These are phyloP conservation scores for Aptenodytes forsteri DNA, from an alignment of 2,113 vertebrate genomes.

Conservation along the genomic window DNA sequence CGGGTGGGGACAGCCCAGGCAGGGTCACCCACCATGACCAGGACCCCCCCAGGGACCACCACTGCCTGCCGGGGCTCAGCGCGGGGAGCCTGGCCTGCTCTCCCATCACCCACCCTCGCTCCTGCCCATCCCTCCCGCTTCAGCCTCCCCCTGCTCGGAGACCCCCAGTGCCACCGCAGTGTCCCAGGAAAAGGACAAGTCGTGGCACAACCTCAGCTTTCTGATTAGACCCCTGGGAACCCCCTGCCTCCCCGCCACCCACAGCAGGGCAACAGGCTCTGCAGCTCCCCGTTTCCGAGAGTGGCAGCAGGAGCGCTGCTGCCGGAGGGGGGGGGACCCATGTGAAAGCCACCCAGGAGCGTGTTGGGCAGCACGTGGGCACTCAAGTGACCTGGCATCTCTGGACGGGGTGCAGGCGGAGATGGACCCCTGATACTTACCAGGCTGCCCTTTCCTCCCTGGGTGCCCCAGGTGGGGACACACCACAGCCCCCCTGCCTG, in stretches of 20 bases:
- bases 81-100: fast-evolving
- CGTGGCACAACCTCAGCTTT: neutral
- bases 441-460: neutral
- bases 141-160: neutral
- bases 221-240: fast-evolving
- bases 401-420: neutral
- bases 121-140: neutral
- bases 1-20: neutral
- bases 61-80: neutral
- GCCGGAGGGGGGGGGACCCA: fast-evolving
- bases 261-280: neutral
- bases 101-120: neutral
- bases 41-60: neutral
- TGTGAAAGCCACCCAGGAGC: neutral
- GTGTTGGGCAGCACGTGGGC: neutral
- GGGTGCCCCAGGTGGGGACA: neutral
- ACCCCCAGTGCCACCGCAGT: neutral
- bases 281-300: neutral
- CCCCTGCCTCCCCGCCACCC: neutral
- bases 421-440: neutral
- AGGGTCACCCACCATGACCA: fast-evolving
- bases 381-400: neutral
- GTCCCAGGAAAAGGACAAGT: neutral
- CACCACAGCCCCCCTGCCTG: neutral
- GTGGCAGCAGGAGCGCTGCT: neutral